Percentiles rank a stretch among this genome's conserved stretches.
phyloP scores from a whole-genome alignment of 2,797 vertebrate genomes.

The Rhabdophis nuchalis region DNA sequence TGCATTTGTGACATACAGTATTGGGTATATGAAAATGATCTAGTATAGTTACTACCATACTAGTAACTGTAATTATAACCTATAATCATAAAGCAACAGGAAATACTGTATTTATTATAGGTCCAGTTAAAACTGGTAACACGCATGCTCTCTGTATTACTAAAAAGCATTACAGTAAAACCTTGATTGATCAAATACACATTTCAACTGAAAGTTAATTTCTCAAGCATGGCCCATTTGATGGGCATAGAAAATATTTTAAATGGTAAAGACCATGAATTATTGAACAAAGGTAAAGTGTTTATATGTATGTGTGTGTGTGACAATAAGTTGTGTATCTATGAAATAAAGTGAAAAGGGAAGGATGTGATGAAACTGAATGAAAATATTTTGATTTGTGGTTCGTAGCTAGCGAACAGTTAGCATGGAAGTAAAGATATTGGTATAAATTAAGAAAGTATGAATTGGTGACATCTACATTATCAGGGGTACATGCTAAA shows the following conservation, averaged over 20 bases:
- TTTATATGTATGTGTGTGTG: background rate
- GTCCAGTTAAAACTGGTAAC: background rate
- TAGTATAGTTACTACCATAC: background rate
- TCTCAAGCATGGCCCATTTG: background rate
- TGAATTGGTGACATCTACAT: background rate
- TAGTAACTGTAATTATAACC: too few relatives aligned
- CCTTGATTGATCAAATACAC: background rate
- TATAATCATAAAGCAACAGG: background rate
- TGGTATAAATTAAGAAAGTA: background rate
- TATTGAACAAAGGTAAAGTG: background rate
- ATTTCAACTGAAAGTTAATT: background rate
- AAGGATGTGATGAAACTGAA: background rate
- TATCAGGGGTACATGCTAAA: background rate
- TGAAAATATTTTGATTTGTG: background rate
- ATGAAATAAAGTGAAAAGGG: background rate
- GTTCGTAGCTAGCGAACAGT: background rate
- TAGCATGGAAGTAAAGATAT: background rate
- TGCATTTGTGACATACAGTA: background rate
- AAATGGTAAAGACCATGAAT: background rate
- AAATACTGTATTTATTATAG: background rate
- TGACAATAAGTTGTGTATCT: background rate
- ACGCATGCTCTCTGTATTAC: background rate
- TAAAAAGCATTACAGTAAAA: background rate
- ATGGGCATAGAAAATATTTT: background rate
- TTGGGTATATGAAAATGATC: background rate